Conservation (phyloP, 30 jellyfish, hydroid and myxozoan species). For the Nemopilema nomurai region DNA sequence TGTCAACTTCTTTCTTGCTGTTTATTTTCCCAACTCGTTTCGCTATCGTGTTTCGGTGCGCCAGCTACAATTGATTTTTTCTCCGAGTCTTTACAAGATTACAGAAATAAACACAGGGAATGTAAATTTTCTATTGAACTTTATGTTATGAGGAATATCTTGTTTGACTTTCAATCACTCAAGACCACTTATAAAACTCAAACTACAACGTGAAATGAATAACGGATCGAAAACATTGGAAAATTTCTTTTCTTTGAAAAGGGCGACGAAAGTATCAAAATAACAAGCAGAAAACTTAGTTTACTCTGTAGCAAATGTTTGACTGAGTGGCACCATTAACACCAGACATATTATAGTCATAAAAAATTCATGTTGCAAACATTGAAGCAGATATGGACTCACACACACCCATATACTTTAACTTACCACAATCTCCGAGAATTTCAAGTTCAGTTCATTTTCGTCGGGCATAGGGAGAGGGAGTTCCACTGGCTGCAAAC, state of each 20-base stretch:
- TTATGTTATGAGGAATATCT: not conserved
- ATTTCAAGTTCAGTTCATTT: constrained; percentile 75
- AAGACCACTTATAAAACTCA: not conserved
- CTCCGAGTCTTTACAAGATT: not conserved
- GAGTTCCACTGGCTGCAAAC: constrained; percentile 80
- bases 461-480: constrained; percentile 95
- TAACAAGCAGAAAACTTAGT: not conserved
- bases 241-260: too few relatives aligned
- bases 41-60: not conserved
- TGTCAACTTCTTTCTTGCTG: not conserved
- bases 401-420: constrained; percentile 7
- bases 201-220: too few relatives aligned
- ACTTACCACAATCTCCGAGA: constrained; percentile 92
- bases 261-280: not conserved
- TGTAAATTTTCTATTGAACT: not conserved
- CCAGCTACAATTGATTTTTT: not conserved
- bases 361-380: not conserved
- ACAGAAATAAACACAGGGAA: not conserved
- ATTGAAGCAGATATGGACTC: not conserved
- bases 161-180: too few relatives aligned
- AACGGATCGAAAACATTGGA: too few relatives aligned
- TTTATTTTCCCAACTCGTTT: not conserved
- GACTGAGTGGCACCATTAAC: not conserved
- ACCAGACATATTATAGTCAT: not conserved
- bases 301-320: not conserved